phyloP scores from a whole-genome alignment of 2,888 invertebrate species.

The Brachyptera putata region DNA sequence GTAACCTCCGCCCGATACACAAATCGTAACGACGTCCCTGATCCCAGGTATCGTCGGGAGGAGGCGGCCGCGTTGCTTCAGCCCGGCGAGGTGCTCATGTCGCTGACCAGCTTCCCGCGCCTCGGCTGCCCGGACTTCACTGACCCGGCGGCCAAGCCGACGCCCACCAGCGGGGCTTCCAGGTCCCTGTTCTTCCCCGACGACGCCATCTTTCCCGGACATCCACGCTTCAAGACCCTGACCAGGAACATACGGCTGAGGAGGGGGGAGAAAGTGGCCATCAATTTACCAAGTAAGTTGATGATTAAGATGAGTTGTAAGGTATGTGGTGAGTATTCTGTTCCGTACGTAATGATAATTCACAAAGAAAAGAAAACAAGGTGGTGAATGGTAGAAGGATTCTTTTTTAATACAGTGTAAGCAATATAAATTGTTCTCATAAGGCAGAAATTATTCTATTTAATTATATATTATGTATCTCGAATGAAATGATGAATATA shows the following conservation, averaged over 20 bases:
- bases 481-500: no score
- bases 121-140: slow-evolving; percentile 89
- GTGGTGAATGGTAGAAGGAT: no score
- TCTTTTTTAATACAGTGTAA: no score
- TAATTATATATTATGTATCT: no score
- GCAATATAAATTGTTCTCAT: no score
- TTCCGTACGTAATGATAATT: no score
- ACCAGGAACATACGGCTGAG: slow-evolving; percentile 89
- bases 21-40: no score
- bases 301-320: background rate
- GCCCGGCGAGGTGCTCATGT: slow-evolving; percentile 79
- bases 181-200: slow-evolving; percentile 90
- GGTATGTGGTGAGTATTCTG: no score
- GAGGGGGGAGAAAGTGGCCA: slow-evolving; percentile 91
- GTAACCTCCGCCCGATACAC: no score
- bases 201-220: slow-evolving; percentile 89
- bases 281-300: slow-evolving; percentile 86
- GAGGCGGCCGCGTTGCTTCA: slow-evolving; percentile 74
- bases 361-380: no score
- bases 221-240: slow-evolving; percentile 91
- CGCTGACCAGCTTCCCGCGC: slow-evolving; percentile 89
- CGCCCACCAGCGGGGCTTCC: slow-evolving; percentile 69
- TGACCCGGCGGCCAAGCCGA: slow-evolving; percentile 68
- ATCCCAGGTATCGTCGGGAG: slow-evolving; percentile 68
- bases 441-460: no score